Conservation (phyloP, 2,113 vertebrate genomes). For the Alexandromys fortis region DNA sequence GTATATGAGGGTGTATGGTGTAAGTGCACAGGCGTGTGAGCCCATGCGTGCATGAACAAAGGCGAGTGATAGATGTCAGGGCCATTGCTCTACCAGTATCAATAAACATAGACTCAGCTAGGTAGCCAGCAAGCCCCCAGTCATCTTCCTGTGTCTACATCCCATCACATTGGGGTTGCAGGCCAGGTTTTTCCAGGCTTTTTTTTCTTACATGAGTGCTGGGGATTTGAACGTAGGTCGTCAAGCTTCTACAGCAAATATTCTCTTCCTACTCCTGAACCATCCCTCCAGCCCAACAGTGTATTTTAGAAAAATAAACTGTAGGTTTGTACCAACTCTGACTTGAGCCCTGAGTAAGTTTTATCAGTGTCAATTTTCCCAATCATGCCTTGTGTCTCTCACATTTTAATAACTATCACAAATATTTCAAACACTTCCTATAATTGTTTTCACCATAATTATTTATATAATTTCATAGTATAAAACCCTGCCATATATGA, state of each 20-base stretch:
- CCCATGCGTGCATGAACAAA: neutral
- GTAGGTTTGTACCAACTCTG: neutral
- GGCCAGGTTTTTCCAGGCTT: neutral
- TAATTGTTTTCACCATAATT: neutral
- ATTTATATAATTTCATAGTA: neutral
- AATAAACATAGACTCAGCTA: neutral
- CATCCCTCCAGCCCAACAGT: neutral
- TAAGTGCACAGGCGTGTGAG: neutral
- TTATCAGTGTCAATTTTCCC: neutral
- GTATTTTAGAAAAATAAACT: neutral
- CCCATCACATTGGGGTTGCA: neutral
- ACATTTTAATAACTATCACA: neutral
- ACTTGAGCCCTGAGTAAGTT: neutral
- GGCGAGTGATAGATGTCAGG: neutral
- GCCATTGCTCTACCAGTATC: neutral
- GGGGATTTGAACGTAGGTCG: neutral
- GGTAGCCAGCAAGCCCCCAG: neutral
- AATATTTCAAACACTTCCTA: neutral
- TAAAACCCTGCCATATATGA: neutral
- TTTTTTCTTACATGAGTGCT: neutral
- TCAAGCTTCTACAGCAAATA: neutral
- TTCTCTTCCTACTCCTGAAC: neutral
- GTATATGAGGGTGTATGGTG: neutral
- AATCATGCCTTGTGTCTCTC: neutral
- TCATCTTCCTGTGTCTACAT: too few species aligned